Percentiles rank a stretch among this genome's conserved stretches.
Conservation (phyloP, 2,113 vertebrate species). For the Carassius auratus region DNA sequence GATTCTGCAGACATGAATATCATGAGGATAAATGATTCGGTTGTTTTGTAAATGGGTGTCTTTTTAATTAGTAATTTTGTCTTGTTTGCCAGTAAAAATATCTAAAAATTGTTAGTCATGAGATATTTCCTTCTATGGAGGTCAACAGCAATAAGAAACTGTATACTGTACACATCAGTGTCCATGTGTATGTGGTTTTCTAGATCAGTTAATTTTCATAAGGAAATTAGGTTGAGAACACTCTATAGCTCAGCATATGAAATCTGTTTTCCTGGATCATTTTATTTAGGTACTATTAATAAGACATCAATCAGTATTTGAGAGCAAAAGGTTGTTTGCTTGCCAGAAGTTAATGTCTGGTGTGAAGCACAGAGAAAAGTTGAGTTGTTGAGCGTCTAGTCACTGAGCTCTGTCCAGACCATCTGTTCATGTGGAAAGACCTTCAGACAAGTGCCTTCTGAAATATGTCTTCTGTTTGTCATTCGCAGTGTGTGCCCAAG, state of each 20-base stretch:
- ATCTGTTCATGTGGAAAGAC: constrained; percentile 45
- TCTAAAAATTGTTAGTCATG: not conserved
- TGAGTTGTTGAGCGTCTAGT: constrained; percentile 6
- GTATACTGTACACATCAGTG: not conserved
- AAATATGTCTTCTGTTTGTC: constrained; percentile 30
- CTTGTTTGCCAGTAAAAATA: not conserved
- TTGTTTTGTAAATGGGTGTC: no score
- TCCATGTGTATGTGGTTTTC: not conserved
- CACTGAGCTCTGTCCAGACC: constrained; percentile 47
- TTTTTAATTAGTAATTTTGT: no score
- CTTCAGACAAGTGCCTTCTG: constrained; percentile 28
- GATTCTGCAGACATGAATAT: no score
- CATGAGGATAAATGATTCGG: no score
- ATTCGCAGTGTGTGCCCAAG: not conserved
- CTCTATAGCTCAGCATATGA: not conserved
- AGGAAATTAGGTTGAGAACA: not conserved
- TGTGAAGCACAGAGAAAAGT: constrained; percentile 3
- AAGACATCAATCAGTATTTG: not conserved
- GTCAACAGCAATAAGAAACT: not conserved
- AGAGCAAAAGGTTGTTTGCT: not conserved
- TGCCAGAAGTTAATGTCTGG: not conserved
- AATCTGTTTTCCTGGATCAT: not conserved
- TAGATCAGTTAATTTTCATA: not conserved
- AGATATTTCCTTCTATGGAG: not conserved
- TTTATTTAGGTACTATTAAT: not conserved